Conservation (phyloP, 2,113 vertebrate genomes). For the Ancistrus triradiatus region DNA sequence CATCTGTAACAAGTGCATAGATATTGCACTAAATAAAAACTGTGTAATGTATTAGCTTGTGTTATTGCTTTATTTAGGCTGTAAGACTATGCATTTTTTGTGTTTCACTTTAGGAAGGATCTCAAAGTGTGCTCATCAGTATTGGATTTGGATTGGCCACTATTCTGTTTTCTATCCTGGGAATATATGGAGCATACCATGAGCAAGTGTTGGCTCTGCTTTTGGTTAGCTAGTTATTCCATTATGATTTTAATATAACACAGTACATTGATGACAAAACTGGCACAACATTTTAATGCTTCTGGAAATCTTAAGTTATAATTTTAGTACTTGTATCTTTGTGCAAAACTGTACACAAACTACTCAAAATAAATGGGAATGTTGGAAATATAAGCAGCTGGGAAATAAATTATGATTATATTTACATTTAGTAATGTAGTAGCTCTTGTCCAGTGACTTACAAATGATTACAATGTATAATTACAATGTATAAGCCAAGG, state of each 20-base stretch:
- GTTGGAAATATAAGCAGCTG: too few relatives aligned
- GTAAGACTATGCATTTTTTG: not conserved
- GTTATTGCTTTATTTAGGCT: not conserved
- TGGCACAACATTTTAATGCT: too few relatives aligned
- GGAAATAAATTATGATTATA: too few relatives aligned
- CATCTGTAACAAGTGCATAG: not conserved
- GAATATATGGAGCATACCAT: constrained; percentile 30
- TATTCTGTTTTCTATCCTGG: constrained; percentile 24
- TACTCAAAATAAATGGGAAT: too few relatives aligned
- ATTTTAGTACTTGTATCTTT: too few relatives aligned
- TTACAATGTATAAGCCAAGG: too few relatives aligned
- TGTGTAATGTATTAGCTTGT: not conserved
- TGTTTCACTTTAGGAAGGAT: not conserved
- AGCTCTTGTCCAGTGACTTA: too few relatives aligned
- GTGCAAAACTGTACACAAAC: too few relatives aligned
- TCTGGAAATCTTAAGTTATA: too few relatives aligned
- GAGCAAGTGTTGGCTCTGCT: constrained; percentile 21
- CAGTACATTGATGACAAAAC: too few relatives aligned
- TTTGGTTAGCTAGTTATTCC: not conserved
- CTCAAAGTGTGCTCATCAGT: constrained; percentile 16
- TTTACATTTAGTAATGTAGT: too few relatives aligned
- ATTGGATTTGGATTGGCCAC: constrained; percentile 27
- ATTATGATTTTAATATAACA: not conserved
- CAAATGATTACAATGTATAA: too few relatives aligned
- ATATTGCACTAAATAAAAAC: not conserved